Evolutionary conservation across 2,888 invertebrate species (phyloP).

Genomic region (Mantis religiosa): DNA sequence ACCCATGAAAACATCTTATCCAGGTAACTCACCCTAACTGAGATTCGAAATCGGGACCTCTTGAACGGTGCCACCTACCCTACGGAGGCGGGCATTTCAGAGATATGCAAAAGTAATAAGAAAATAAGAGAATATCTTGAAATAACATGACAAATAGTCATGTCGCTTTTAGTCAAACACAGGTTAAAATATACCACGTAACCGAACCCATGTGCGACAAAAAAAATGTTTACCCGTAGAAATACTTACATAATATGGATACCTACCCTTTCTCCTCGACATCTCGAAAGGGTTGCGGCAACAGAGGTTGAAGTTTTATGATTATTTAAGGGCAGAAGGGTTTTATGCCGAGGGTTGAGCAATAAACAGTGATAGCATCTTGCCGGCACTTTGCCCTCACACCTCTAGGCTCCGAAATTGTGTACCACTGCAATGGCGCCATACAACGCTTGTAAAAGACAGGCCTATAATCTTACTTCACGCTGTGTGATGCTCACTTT

Average conservation of each 20-base stretch:
- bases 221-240: no score
- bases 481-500: background rate
- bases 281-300: background rate
- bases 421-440: background rate
- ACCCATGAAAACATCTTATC: no score
- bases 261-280: background rate
- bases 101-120: no score
- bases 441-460: background rate
- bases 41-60: no score
- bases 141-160: no score
- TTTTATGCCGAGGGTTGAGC: background rate
- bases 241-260: background rate
- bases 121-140: no score
- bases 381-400: background rate
- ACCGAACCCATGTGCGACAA: no score
- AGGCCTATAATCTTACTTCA: background rate
- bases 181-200: no score
- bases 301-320: background rate
- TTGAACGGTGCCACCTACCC: no score
- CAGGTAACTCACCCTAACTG: no score
- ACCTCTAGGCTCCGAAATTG: slow-evolving; percentile 2
- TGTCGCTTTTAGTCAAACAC: no score
- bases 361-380: background rate
- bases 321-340: background rate
- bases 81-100: no score